These are phyloP conservation scores for Lacanobia wlatinum DNA, from an alignment of 2,888 invertebrate genomes.

Conservation along the genomic window DNA sequence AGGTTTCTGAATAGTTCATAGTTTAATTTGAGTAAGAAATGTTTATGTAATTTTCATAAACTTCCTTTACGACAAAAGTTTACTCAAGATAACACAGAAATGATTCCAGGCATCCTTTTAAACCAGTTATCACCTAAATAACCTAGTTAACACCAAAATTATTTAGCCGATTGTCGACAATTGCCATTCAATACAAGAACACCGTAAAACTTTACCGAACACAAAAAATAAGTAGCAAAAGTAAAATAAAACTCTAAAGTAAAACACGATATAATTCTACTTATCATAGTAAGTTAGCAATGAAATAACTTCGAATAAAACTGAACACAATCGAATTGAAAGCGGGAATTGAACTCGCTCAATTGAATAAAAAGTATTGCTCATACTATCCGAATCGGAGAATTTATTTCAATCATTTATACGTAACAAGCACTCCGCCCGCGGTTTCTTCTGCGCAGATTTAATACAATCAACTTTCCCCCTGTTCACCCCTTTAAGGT, in stretches of 20 bases:
- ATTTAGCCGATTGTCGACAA: neutral
- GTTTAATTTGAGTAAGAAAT: too few species aligned
- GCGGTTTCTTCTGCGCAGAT: too few species aligned
- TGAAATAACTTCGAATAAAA: slow-evolving; percentile 2
- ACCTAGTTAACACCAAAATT: too few species aligned
- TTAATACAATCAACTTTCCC: too few species aligned
- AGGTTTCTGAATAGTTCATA: too few species aligned
- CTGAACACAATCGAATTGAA: neutral
- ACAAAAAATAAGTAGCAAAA: neutral
- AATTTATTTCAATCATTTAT: neutral
- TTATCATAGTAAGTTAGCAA: neutral
- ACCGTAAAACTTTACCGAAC: neutral
- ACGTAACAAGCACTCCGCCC: too few species aligned
- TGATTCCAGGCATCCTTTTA: too few species aligned
- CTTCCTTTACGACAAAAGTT: too few species aligned
- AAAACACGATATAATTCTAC: neutral
- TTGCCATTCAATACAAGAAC: neutral
- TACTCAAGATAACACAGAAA: too few species aligned
- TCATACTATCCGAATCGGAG: neutral
- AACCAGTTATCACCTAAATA: too few species aligned
- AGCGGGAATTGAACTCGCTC: neutral
- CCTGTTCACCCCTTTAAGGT: too few species aligned
- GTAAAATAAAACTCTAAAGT: neutral
- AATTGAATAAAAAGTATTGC: neutral
- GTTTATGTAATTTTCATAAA: too few species aligned